Base-by-base conservation (phyloP, 2,113 vertebrate genomes). In the Phyllopteryx taeniolatus region DNA sequence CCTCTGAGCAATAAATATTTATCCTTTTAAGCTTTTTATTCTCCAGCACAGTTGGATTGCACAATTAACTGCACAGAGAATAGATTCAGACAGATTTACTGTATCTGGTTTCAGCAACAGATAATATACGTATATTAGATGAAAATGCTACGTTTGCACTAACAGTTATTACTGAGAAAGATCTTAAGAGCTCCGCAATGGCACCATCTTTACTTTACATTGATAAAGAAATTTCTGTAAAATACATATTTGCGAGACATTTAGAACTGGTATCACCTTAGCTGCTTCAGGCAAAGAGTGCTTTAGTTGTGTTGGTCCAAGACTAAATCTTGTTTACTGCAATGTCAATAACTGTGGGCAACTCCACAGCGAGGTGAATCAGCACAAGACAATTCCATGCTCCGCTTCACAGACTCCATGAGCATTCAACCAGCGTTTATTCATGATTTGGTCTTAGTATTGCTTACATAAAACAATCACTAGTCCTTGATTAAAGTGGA, bases 91-190 rank as follows among this genome's bases (percentile, higher is more conserved):
- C 10, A 64, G 42, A 65, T 66, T 66, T 47, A 66, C 17, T 8
- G 59, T 35, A 85, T 80, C 82, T 83, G 76, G 65, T 84, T 82
- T 79, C 70, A 54, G 66, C 79, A 77, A 83, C 77, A 82, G 73
- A 70, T 68, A 84, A 79, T 68, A 68, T 56, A 85, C 81, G 27
- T 27, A 27, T 27, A 91, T 92, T 87, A 90, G 91, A 46, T 66
- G 43, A 47, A 66, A 66, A n/a, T 47, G 39, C 19, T 27, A 39
- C 11, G 11, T 22, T 5, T 15, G 12, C 74, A 35, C 83, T 73
- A 76, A 82, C 79, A 81, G 82, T 73, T 85, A 82, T 39, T 71
- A 82, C 72, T 81, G 80, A 74, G 35, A 72, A 74, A 77, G 65
- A 53, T 67, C 70, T 64, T 3, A 60, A 51, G 72, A 62, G 79